phyloP scores from a whole-genome alignment of 2,888 invertebrate species.

The Mystacides longicornis region DNA sequence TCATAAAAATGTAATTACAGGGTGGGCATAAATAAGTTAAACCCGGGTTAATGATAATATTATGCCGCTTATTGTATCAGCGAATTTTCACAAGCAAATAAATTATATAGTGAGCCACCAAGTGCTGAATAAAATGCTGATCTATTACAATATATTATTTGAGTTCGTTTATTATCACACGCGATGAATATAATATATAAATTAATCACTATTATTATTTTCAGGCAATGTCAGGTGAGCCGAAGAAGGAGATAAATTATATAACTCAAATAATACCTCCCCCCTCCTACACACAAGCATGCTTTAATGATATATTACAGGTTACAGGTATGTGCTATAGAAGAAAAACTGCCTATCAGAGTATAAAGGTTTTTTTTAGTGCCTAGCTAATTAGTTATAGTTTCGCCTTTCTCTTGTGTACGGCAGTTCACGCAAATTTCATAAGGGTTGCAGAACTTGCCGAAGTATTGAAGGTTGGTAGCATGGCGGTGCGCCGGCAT shows the following conservation, averaged over 20 bases:
- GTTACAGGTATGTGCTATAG: no score
- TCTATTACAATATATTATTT: not conserved
- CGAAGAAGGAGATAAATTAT: slow-evolving; percentile 1
- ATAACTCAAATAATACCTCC: no score
- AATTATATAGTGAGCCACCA: slow-evolving; percentile 3
- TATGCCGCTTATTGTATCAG: slow-evolving; percentile 14
- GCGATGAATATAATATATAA: slow-evolving; percentile 2
- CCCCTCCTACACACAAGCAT: no score
- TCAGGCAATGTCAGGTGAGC: not conserved
- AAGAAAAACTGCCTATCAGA: no score
- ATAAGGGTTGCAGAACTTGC: no score
- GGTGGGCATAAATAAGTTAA: slow-evolving; percentile 8
- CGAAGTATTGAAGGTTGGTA: no score
- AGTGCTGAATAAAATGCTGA: not conserved
- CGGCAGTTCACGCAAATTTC: no score
- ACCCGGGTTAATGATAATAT: slow-evolving; percentile 14
- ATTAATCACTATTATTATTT: not conserved
- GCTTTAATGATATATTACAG: no score
- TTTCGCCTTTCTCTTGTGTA: no score
- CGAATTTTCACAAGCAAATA: slow-evolving; percentile 12
- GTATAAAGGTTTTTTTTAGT: no score
- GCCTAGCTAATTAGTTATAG: no score
- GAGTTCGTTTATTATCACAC: not conserved
- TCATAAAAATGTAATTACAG: slow-evolving; percentile 14
- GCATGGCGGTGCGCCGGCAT: no score